phyloP scores from a whole-genome alignment of 2,888 invertebrate genomes.

The Drosophila glabriapex region DNA sequence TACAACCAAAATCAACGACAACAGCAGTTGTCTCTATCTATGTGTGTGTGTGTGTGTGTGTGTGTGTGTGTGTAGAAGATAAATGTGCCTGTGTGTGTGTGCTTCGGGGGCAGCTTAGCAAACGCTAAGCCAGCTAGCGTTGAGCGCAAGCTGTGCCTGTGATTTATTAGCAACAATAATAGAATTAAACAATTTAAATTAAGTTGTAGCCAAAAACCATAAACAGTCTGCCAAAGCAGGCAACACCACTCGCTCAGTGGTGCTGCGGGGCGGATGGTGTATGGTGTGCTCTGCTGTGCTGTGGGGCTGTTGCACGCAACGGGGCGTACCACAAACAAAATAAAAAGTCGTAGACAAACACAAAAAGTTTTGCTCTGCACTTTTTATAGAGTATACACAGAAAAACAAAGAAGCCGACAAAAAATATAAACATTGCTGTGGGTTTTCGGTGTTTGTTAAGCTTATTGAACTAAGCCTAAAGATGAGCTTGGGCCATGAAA shows the following conservation, averaged over 20 bases:
- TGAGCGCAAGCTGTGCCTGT: slow-evolving; percentile 78
- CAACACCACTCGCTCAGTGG: slow-evolving; percentile 35
- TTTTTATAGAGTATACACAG: slow-evolving; percentile 24
- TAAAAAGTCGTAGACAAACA: slow-evolving; percentile 4
- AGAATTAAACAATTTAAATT: slow-evolving; percentile 85
- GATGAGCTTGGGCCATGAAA: slow-evolving; percentile 5
- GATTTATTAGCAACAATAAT: slow-evolving; percentile 83
- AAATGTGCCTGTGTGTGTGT: slow-evolving; percentile 63
- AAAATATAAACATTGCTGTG: neutral
- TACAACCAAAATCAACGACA: slow-evolving; percentile 65
- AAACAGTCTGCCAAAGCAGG: slow-evolving; percentile 77
- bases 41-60: slow-evolving; percentile 11
- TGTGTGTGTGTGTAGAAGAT: slow-evolving; percentile 56
- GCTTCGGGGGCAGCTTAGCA: slow-evolving; percentile 65
- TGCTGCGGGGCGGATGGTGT: neutral
- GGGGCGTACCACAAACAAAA: slow-evolving; percentile 51
- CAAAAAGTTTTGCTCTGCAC: slow-evolving; percentile 8
- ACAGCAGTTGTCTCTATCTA: slow-evolving; percentile 41
- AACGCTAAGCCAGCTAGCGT: slow-evolving; percentile 77
- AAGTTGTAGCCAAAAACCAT: slow-evolving; percentile 83
- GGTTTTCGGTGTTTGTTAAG: neutral
- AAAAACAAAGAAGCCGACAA: neutral
- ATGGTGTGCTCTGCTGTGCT: neutral
- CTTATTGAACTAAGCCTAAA: slow-evolving; percentile 12
- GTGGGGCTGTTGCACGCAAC: slow-evolving; percentile 45